Conservation (phyloP, 2,888 invertebrate species). For the Cybosia mesomella region DNA sequence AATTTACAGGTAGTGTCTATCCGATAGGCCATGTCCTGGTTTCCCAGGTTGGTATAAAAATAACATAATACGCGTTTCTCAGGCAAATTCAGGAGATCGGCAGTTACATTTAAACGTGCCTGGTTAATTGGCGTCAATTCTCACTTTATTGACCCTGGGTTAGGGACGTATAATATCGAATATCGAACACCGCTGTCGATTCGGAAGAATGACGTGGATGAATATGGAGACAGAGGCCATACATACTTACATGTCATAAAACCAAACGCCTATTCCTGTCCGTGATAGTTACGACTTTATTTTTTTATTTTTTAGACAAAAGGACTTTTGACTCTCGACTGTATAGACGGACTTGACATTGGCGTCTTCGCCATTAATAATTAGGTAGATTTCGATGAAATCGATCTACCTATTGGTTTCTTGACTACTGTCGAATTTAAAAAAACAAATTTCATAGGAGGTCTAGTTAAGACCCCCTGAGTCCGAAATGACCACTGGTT, state of each 20-base stretch:
- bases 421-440: too few relatives aligned
- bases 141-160: slow-evolving; percentile 58
- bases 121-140: slow-evolving; percentile 64
- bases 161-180: slow-evolving; percentile 44
- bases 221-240: slow-evolving; percentile 20
- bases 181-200: slow-evolving; percentile 42
- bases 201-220: slow-evolving; percentile 30
- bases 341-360: too few relatives aligned
- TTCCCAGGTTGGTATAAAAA: not conserved
- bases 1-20: not conserved
- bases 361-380: too few relatives aligned
- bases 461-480: too few relatives aligned
- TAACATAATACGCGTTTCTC: slow-evolving; percentile 37
- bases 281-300: too few relatives aligned
- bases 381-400: too few relatives aligned
- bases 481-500: too few relatives aligned
- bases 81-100: slow-evolving; percentile 44
- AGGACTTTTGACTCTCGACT: too few relatives aligned
- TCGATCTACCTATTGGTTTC: too few relatives aligned
- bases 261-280: not conserved
- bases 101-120: slow-evolving; percentile 49
- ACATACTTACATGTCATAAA: not conserved
- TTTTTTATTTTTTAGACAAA: too few relatives aligned
- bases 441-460: too few relatives aligned
- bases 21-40: not conserved